phyloP scores from a whole-genome alignment of 2,888 invertebrate species.

The Drosophila subsilvestris region DNA sequence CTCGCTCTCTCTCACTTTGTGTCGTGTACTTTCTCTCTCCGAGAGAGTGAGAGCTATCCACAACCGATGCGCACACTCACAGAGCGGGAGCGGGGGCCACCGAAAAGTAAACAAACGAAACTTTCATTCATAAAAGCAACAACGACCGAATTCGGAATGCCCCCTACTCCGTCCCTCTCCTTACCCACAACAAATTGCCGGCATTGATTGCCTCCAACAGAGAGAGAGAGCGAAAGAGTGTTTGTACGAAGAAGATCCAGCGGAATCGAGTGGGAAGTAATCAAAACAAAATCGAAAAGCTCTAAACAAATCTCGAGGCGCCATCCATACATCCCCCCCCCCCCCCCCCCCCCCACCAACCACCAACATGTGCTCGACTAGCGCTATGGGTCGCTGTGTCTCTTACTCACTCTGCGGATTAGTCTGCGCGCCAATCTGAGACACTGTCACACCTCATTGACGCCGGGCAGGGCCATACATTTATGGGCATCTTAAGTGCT shows the following conservation, averaged over 20 bases:
- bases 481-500: constrained; percentile 30
- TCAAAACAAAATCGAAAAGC: constrained; percentile 62
- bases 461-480: constrained; percentile 22
- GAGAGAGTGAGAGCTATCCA: constrained; percentile 39
- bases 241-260: background rate
- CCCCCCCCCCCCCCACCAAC: no score
- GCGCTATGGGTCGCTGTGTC: background rate
- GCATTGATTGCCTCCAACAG: constrained; percentile 21
- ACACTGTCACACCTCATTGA: constrained; percentile 44
- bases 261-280: constrained; percentile 34
- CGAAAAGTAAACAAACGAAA: constrained; percentile 79
- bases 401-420: constrained; percentile 20
- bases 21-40: constrained; percentile 9
- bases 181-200: constrained; percentile 13
- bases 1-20: constrained; percentile 6
- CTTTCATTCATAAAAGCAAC: constrained; percentile 81
- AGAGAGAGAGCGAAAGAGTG: constrained; percentile 9
- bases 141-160: constrained; percentile 40
- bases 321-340: background rate
- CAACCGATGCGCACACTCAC: constrained; percentile 43
- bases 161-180: background rate
- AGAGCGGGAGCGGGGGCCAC: constrained; percentile 44
- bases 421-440: constrained; percentile 33
- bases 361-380: constrained; percentile 25
- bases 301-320: background rate